Evolutionary conservation across 64 coral and sea anemone species (phyloP).

Genomic region (Stichodactyla mertensii): DNA sequence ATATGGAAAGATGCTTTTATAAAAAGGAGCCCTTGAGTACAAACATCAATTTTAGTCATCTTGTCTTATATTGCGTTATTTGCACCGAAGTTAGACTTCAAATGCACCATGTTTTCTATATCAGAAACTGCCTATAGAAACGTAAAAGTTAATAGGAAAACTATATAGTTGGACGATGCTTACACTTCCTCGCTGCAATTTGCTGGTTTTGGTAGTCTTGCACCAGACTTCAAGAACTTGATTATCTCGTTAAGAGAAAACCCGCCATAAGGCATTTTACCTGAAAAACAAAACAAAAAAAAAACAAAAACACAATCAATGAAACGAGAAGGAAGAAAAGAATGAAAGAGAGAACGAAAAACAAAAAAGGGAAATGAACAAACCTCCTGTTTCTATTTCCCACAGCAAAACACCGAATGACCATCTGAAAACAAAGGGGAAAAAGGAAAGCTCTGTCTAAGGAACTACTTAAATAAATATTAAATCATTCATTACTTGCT

Average conservation of each 20-base stretch:
- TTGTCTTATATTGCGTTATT: no score
- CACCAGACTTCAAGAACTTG: not conserved
- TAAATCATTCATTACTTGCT: no score
- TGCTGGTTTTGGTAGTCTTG: constrained; percentile 7
- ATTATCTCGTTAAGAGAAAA: not conserved
- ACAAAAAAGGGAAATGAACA: not conserved
- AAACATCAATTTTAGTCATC: no score
- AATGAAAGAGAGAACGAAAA: not conserved
- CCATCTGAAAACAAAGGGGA: constrained; percentile 33
- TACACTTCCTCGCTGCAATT: not conserved
- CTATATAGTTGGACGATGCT: not conserved
- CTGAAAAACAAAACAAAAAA: not conserved
- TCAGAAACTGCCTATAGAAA: no score
- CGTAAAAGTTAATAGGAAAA: no score
- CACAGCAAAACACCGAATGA: constrained; percentile 62
- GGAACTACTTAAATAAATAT: not conserved
- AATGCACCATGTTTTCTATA: no score
- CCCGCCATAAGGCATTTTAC: constrained; percentile 2
- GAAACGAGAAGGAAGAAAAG: no score
- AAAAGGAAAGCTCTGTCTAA: not conserved
- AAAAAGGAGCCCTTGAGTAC: no score
- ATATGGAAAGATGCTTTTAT: no score
- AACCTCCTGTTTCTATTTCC: constrained; percentile 67
- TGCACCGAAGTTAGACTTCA: no score
- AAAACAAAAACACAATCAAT: no score